These are phyloP conservation scores for Artibeus lituratus DNA, from an alignment of 2,797 vertebrate genomes.

Conservation along the genomic window DNA sequence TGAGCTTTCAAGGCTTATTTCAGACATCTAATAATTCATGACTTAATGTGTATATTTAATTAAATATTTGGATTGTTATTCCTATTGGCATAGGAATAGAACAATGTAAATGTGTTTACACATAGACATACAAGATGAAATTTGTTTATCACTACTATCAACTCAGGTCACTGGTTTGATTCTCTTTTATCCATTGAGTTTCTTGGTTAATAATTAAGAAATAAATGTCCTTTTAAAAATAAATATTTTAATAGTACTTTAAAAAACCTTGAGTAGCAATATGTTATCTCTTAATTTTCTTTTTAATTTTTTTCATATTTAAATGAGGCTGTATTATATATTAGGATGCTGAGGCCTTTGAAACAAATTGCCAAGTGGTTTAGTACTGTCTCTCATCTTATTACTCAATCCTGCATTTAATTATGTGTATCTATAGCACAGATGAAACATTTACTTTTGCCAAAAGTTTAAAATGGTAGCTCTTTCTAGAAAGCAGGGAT, in stretches of 20 bases:
- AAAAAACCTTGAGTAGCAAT: not conserved
- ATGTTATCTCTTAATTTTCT: not conserved
- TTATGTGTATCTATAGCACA: not conserved
- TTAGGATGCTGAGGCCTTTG: not conserved
- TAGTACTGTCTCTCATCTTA: not conserved
- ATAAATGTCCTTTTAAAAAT: not conserved
- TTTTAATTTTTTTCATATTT: not conserved
- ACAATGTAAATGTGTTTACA: not conserved
- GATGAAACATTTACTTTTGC: not conserved
- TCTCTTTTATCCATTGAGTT: not conserved
- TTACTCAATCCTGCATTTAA: not conserved
- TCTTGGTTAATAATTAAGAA: not conserved
- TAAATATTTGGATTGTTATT: not conserved
- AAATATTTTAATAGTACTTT: not conserved
- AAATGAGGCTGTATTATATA: not conserved
- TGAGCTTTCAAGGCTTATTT: not conserved
- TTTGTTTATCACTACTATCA: not conserved
- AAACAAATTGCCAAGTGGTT: not conserved
- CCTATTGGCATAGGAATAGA: not conserved
- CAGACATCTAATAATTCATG: not conserved
- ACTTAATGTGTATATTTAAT: not conserved
- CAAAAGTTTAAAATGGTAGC: not conserved
- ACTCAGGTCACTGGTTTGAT: not conserved
- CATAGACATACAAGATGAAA: not conserved
- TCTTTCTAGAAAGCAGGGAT: not conserved